Conservation (phyloP, 2,888 invertebrate genomes). For the Gnatocerus cornutus region DNA sequence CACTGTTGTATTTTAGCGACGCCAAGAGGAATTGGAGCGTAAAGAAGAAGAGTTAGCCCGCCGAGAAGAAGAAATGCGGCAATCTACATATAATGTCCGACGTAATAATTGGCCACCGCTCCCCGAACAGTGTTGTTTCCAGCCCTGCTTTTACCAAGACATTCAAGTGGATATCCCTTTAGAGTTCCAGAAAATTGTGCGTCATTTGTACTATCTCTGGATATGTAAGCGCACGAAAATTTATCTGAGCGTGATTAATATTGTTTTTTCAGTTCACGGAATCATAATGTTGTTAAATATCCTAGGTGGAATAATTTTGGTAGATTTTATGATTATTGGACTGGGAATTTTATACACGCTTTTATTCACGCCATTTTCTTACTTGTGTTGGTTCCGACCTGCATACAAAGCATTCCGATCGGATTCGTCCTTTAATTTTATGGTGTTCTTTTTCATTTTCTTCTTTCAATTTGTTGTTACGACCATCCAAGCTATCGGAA, state of each 20-base stretch:
- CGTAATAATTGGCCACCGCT: slow-evolving; percentile 99
- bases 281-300: slow-evolving; percentile 89
- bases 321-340: slow-evolving; percentile 86
- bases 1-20: slow-evolving; percentile 74
- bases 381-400: slow-evolving; percentile 99
- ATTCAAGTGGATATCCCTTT: slow-evolving; percentile 98
- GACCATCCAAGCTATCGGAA: slow-evolving; percentile 90
- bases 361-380: slow-evolving; percentile 96
- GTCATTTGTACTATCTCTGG: slow-evolving; percentile 96
- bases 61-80: slow-evolving; percentile 89
- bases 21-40: slow-evolving; percentile 92
- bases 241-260: not conserved
- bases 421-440: slow-evolving; percentile 99
- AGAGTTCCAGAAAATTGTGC: slow-evolving; percentile 97
- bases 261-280: slow-evolving; percentile 85
- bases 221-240: slow-evolving; percentile 83
- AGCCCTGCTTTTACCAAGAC: slow-evolving; percentile 99
- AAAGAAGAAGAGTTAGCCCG: slow-evolving; percentile 92
- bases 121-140: slow-evolving; percentile 92
- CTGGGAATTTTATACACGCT: slow-evolving; percentile 91
- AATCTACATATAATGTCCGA: slow-evolving; percentile 77
- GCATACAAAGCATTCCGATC: slow-evolving; percentile 99
- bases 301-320: slow-evolving; percentile 86
- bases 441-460: slow-evolving; percentile 99
- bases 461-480: slow-evolving; percentile 95